phyloP scores from a whole-genome alignment of 2,113 vertebrate species.

The Emydocephalus ijimae region DNA sequence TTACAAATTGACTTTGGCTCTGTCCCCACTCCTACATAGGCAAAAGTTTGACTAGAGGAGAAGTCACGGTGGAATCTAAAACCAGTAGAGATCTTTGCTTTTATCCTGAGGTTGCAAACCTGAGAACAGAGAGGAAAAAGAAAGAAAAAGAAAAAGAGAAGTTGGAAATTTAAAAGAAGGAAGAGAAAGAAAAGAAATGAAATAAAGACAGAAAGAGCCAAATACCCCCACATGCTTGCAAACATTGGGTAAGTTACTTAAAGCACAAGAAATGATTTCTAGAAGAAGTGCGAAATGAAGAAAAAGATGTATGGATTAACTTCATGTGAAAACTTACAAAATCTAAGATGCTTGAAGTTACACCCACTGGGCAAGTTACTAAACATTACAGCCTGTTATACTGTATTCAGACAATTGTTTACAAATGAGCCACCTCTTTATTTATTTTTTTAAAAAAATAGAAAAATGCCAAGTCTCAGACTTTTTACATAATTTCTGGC shows the following conservation, averaged over 20 bases:
- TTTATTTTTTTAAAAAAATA: not conserved
- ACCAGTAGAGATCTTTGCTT: constrained; percentile 97
- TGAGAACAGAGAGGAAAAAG: constrained; percentile 76
- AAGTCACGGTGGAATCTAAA: constrained; percentile 77
- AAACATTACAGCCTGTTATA: not conserved
- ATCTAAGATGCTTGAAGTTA: not conserved
- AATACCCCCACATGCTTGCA: constrained; percentile 43
- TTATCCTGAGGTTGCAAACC: constrained; percentile 95
- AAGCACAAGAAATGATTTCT: not conserved
- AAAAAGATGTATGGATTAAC: not conserved
- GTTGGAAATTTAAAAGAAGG: constrained; percentile 20
- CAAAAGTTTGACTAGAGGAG: constrained; percentile 72
- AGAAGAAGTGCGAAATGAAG: constrained; percentile 16
- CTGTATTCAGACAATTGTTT: not conserved
- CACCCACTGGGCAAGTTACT: not conserved
- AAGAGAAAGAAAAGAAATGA: constrained; percentile 62
- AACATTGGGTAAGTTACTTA: constrained; percentile 34
- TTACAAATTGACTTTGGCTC: constrained; percentile 83
- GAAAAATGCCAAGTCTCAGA: not conserved
- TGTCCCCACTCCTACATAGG: constrained; percentile 64
- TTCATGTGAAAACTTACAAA: not conserved
- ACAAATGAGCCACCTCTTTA: not conserved
- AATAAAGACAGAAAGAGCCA: constrained; percentile 61
- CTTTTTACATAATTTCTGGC: not conserved
- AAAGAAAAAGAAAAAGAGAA: constrained; percentile 53